These are phyloP conservation scores for Ibycter americanus DNA, from an alignment of 2,797 vertebrate species.

Conservation along the genomic window DNA sequence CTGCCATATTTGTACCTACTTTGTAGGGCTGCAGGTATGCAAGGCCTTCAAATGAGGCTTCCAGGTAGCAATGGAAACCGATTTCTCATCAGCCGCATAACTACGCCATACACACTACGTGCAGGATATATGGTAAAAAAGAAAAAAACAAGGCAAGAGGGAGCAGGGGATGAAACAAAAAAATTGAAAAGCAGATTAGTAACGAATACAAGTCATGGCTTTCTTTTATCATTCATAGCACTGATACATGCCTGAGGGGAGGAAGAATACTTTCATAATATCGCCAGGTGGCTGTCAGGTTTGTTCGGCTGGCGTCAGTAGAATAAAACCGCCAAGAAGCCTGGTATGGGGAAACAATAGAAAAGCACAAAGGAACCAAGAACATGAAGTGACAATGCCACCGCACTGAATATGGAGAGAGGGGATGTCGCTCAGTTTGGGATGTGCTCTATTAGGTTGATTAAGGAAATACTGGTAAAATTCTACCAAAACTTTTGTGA, in stretches of 20 bases:
- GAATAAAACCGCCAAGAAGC: conserved; percentile 87
- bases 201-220: conserved; percentile 77
- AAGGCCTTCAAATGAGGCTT: conserved; percentile 99
- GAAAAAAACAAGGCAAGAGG: conserved; percentile 76
- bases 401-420: neutral
- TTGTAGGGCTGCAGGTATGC: conserved; percentile 98
- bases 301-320: conserved; percentile 80
- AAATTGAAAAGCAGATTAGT: conserved; percentile 85
- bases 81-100: conserved; percentile 99
- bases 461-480: neutral
- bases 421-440: neutral
- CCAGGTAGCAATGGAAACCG: conserved; percentile 99
- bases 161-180: conserved; percentile 77
- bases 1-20: conserved; percentile 93
- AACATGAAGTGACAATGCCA: conserved; percentile 59
- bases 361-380: conserved; percentile 78
- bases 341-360: conserved; percentile 79
- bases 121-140: conserved; percentile 68
- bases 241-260: conserved; percentile 86
- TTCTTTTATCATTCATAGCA: conserved; percentile 77
- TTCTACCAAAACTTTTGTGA: neutral
- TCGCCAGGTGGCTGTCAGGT: conserved; percentile 85
- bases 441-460: neutral
- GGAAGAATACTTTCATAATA: conserved; percentile 86
- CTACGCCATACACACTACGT: conserved; percentile 98